Base-by-base conservation (phyloP, 2,888 invertebrate genomes). In the Nephrotoma flavescens region DNA sequence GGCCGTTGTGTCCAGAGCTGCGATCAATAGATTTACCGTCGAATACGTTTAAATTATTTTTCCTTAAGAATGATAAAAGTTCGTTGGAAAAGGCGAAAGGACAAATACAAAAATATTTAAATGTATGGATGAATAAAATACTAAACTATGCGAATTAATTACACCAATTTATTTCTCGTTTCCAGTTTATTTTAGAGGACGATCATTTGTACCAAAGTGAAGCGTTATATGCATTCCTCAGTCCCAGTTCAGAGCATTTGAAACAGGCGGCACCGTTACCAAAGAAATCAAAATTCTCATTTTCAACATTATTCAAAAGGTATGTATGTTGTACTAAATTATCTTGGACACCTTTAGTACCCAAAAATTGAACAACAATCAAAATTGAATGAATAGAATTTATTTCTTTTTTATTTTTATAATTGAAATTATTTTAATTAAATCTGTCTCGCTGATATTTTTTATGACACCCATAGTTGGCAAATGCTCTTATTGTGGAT, bases 211-310 rank as follows among this genome's bases (percentile, higher is more conserved):
- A 96, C 91, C 96, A 96, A 92, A 96, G 97, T 90, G 97, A 98
- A 92, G 96, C 96, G 86, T 93, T 98, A 88, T 98, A 97, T 90
- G 95, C 96, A 88, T 98, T 98, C 92, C 93, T 98, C n/a, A 97
- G 97, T 90, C 97, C 97, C 4, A 97, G 96, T 91, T 97, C 97
- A 0, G 97, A 97, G 90, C 96, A 96, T 91, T 93, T 97, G 88
- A 97, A 97, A 91, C 96, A 96, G 89, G 93, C 94, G 87, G 93
- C 94, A 83, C 95, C 95, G 83, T 94, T 95, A 89, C 96, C 96
- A 88, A 97, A 97, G 92, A 97, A 97, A 91, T 95, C 95, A 9
- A 95, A 96, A 90, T 97, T 97, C 92, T 97, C 96, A 1, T 94
- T 97, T 88, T 95, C 96, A 5, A 97, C 96, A 0, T 92, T 97